Base-by-base conservation (phyloP, 2,888 invertebrate species). In the Frankliniella fusca region DNA sequence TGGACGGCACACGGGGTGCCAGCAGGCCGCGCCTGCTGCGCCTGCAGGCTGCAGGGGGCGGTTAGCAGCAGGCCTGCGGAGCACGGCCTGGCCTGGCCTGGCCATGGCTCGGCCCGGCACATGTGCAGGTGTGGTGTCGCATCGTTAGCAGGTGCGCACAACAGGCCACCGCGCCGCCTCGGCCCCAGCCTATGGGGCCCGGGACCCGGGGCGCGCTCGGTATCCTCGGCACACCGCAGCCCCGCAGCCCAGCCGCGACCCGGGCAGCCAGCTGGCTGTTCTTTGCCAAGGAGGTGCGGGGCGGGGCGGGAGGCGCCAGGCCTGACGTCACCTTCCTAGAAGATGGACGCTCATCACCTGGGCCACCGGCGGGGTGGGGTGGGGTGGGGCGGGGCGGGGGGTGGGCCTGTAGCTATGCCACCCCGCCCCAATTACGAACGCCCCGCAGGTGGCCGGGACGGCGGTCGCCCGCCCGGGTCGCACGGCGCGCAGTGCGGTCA, bases 71-170 rank as follows among this genome's bases (percentile, higher is more conserved):
- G 61, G 7, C 61, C 20, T 20, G 54, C 7, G 15, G 54, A 15
- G 61, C 61, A 0, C 61, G 61, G 61, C n/a, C 20, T 61, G 20
- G 54, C 15, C 54, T 3, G 61, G 11, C 61, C 61, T 61, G 18
- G n/a, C 61, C 61, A 3, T 20, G 18, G n/a, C 61, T 9, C 54
- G 54, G 54, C 54, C 15, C 70, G 9, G 70, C 70, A 15, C 9
- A n/a, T n/a, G 23, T 20, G 70, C 70, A 11, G 70, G 70, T 65
- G 65, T n/a, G 70, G 70, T 76, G 70, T 27, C 10, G 70, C 70
- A 12, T 61, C 61, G 70, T 76, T 76, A 76, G 70, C 70, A 76
- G 70, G 70, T 76, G 70, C 70, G 54, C 54, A 38, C 38, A 54
- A 15, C 54, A 20, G n/a, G 70, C 70, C 70, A 54, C 65, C 65